phyloP scores from a whole-genome alignment of 2,888 invertebrate species.

The Globia sparganii region DNA sequence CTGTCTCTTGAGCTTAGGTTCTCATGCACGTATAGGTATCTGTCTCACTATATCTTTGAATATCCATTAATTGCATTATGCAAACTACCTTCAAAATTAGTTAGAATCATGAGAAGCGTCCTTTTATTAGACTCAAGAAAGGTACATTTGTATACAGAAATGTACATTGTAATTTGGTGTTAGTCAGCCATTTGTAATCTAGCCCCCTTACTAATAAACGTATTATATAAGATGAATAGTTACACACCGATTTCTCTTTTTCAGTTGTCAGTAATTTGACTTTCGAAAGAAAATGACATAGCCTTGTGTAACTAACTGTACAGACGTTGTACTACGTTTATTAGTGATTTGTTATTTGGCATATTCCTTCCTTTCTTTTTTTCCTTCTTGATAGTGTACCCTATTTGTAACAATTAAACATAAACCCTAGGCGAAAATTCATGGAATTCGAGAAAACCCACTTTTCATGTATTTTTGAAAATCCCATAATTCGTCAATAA shows the following conservation, averaged over 20 bases:
- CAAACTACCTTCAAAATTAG: constrained; percentile 43
- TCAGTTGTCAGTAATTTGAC: no score
- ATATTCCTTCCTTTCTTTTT: no score
- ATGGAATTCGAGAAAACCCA: not conserved
- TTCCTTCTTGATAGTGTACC: no score
- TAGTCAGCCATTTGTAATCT: not conserved
- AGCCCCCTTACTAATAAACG: no score
- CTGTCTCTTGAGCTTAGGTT: not conserved
- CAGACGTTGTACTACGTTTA: no score
- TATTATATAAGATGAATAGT: no score
- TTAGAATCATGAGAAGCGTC: constrained; percentile 31
- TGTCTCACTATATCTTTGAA: constrained; percentile 26
- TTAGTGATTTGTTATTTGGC: not conserved
- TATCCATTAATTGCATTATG: constrained; percentile 54
- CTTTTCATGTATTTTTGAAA: not conserved
- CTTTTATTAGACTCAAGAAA: constrained; percentile 39
- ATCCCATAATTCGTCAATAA: no score
- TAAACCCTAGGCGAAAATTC: not conserved
- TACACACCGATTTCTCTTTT: no score
- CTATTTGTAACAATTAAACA: not conserved
- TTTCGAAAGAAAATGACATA: no score
- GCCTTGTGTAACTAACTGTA: no score
- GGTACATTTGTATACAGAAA: constrained; percentile 9
- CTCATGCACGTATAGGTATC: constrained; percentile 25
- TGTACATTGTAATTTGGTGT: constrained; percentile 3